Base-by-base conservation (phyloP, 2,797 vertebrate species). In the Spinibarbus caldwelli region DNA sequence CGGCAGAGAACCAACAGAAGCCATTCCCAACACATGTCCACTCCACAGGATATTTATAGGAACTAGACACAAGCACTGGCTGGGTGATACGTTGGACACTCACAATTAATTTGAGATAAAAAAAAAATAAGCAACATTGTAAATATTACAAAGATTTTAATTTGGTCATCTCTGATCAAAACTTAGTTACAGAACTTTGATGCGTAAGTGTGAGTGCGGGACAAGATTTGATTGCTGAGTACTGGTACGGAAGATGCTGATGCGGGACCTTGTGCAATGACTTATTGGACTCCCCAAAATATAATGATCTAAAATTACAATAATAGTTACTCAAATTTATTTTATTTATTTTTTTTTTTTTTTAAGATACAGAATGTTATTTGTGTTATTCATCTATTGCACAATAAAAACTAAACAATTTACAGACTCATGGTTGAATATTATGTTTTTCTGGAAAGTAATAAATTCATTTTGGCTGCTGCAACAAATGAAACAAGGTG, bases 1-100 rank as follows among this genome's bases (percentile, higher is more conserved):
- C 26, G 49, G 82, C 38, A 57, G 45, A 83, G 68, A 45, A 38
- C 66, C 84, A 62, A 59, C 12, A 77, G 43, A 49, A 82, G 54
- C 75, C 59, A 80, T 54, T 43, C 62, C 47, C 64, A 76, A 64
- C 85, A 83, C 66, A 83, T 86, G 79, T 54, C 43, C 19, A 52
- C 38, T 49, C 71, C 9, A 21, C 34, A 49, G 78, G 81, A 47
- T 45, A 73, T 49, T 73, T 43, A 36, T 4, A 72, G 31, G 45
- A 77, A 34, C 62, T 54, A 80, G 66, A 87, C 31, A n/a, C 17
- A 31, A 80, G 19, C 36, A 23, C 19, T 36, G 6, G 10, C 34
- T 23, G 67, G 15, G n/a, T 19, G 14, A 59, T 59, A 21, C 2
- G 10, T 0, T 10, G 15, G 62, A 29, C 64, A 31, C 17, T 31